Percentiles rank a stretch among this genome's conserved stretches.
Conservation (phyloP, 1,140 invertebrate genomes). For the Contarinia nasturtii region DNA sequence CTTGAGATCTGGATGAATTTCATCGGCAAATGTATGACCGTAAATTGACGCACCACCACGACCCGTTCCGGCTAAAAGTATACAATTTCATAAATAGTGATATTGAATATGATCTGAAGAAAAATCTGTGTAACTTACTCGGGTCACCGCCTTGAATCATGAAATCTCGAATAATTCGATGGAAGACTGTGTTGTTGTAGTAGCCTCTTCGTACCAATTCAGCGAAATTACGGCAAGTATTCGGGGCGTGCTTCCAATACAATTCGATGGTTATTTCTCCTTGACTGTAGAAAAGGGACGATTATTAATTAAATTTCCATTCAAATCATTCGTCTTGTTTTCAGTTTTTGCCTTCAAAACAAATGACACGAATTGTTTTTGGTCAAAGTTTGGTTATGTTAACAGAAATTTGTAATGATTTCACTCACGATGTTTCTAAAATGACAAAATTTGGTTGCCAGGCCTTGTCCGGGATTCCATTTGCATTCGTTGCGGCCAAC, state of each 20-base stretch:
- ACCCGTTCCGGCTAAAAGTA: constrained; percentile 44
- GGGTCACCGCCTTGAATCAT: constrained; percentile 96
- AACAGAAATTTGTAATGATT: constrained; percentile 6
- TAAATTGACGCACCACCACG: constrained; percentile 94
- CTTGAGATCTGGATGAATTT: constrained; percentile 85
- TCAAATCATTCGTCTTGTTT: constrained; percentile 4
- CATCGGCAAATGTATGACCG: constrained; percentile 86
- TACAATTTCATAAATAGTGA: background rate
- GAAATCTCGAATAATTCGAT: constrained; percentile 89
- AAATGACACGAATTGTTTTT: background rate
- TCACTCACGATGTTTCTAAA: constrained; percentile 62
- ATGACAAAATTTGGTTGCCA: constrained; percentile 70
- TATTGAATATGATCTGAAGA: too few species aligned
- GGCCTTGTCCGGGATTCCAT: constrained; percentile 62
- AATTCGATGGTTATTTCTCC: constrained; percentile 79
- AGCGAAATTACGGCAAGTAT: constrained; percentile 91
- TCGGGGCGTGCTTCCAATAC: constrained; percentile 95
- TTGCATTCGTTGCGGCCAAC: background rate
- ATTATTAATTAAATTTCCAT: background rate
- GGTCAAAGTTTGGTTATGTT: too few species aligned
- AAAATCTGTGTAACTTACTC: constrained; percentile 26
- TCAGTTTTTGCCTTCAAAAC: constrained; percentile 1
- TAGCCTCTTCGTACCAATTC: constrained; percentile 67
- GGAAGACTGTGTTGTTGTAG: constrained; percentile 93
- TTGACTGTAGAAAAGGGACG: constrained; percentile 48